A percentile compares a stretch with the other conserved stretches of the same genome.
Conservation (phyloP, 2,797 vertebrate genomes). For the Gobionotothen gibberifrons region DNA sequence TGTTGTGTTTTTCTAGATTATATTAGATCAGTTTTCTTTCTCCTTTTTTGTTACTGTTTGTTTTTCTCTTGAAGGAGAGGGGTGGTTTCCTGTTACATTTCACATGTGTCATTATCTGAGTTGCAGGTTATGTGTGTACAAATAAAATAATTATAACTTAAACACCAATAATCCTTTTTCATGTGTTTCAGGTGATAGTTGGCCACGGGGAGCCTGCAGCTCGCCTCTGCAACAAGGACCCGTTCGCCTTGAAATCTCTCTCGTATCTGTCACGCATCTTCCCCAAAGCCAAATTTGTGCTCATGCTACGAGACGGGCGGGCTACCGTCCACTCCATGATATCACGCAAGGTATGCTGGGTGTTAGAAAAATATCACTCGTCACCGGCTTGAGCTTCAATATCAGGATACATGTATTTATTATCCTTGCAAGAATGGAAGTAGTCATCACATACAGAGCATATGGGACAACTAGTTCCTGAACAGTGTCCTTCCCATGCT, state of each 20-base stretch:
- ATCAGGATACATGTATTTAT: no score
- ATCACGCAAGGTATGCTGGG: constrained; percentile 86
- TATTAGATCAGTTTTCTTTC: not conserved
- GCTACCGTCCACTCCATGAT: constrained; percentile 96
- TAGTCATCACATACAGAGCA: no score
- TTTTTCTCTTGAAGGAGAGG: no score
- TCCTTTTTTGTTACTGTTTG: no score
- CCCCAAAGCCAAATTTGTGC: constrained; percentile 93
- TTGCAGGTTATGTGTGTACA: no score
- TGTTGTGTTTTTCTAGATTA: not conserved
- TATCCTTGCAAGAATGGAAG: no score
- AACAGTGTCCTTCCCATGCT: no score
- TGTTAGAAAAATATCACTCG: not conserved
- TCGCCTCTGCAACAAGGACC: constrained; percentile 95
- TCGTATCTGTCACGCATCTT: constrained; percentile 92
- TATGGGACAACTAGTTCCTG: no score
- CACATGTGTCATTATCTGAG: no score
- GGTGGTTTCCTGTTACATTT: no score
- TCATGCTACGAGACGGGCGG: constrained; percentile 93
- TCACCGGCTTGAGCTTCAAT: no score
- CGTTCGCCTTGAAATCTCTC: constrained; percentile 93
- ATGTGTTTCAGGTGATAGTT: constrained; percentile 72
- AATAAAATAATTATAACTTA: no score
- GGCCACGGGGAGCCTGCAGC: constrained; percentile 92
- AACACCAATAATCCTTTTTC: not conserved